These are phyloP conservation scores for Ips nitidus DNA, from an alignment of 1,140 invertebrate species.

Conservation along the genomic window DNA sequence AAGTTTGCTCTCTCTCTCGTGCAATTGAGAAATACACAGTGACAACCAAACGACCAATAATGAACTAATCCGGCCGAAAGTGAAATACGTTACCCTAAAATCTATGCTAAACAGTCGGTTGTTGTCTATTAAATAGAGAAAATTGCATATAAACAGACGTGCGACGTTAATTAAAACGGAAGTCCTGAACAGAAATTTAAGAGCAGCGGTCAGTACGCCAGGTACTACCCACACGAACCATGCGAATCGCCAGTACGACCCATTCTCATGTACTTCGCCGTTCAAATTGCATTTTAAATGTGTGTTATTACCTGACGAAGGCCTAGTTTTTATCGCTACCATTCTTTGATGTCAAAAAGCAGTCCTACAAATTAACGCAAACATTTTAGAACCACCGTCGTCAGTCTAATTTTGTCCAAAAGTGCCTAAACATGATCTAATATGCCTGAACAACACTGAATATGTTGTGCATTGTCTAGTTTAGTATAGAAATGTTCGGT, in stretches of 20 bases:
- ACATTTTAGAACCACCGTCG: background rate
- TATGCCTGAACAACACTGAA: too few relatives aligned
- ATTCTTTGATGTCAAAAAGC: background rate
- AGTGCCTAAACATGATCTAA: too few relatives aligned
- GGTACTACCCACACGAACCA: conserved; percentile 31
- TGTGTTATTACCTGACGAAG: conserved; percentile 28
- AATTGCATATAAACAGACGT: too few relatives aligned
- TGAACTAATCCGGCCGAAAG: too few relatives aligned
- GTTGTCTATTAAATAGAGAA: too few relatives aligned
- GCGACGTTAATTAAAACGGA: conserved; percentile 30
- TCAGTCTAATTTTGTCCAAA: background rate
- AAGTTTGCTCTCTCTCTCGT: too few relatives aligned
- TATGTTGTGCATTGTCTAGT: too few relatives aligned
- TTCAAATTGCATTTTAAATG: conserved; percentile 32
- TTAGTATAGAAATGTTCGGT: too few relatives aligned
- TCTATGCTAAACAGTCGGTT: too few relatives aligned
- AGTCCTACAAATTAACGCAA: background rate
- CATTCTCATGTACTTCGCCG: conserved; percentile 26
- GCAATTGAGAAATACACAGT: too few relatives aligned
- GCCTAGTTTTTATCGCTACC: conserved; percentile 19
- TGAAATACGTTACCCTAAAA: too few relatives aligned
- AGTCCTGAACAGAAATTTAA: conserved; percentile 30
- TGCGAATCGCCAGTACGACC: conserved; percentile 29
- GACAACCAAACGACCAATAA: too few relatives aligned
- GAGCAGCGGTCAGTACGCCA: conserved; percentile 12